Base-by-base conservation (phyloP, 2,888 invertebrate genomes). In the Drosophila niveifrons region DNA sequence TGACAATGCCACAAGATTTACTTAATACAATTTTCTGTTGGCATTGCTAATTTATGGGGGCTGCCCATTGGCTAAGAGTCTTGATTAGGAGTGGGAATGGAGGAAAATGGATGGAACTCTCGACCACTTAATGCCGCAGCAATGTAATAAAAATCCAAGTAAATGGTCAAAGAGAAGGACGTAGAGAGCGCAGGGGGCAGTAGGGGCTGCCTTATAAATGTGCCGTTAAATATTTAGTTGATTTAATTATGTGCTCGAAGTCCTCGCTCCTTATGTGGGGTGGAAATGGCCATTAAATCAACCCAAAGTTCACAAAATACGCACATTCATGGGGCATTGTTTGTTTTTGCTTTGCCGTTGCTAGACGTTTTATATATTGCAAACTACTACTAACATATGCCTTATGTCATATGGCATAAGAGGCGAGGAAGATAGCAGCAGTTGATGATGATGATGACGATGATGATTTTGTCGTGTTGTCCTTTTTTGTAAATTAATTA, bases 151-250 rank as follows among this genome's bases (percentile, higher is more conserved):
- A 84, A 84, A 87, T 82, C 72, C 71, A 56, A 61, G 68, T 67
- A 75, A 75, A 78, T 79, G 79, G 56, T 44, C 72, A 56, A 63
- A 58, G 53, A 56, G 36, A 43, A 28, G 62, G 58, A 46, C 65
- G 34, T 15, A 34, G 44, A 46, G 66, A 34, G 39, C 50, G 66
- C 48, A 55, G 43, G 13, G 55, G 66, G 39, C 64, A 29, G 57
- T 23, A 41, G 48, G 57, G 58, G 70, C 55, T 62, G 68, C 57
- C 67, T 80, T 78, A 82, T 78, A 84, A 87, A 87, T 86, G 87
- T 76, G 78, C 80, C 83, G 81, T 83, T 86, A 85, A 85, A 85
- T 85, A 88, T 85, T 88, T 85, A 88, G 81, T 85, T 86, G 85
- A 85, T 85, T 85, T 88, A 85, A 85, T 85, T 85, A 86, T 86